phyloP scores from a whole-genome alignment of 2,888 invertebrate genomes.

The Himalopsyche japonica region DNA sequence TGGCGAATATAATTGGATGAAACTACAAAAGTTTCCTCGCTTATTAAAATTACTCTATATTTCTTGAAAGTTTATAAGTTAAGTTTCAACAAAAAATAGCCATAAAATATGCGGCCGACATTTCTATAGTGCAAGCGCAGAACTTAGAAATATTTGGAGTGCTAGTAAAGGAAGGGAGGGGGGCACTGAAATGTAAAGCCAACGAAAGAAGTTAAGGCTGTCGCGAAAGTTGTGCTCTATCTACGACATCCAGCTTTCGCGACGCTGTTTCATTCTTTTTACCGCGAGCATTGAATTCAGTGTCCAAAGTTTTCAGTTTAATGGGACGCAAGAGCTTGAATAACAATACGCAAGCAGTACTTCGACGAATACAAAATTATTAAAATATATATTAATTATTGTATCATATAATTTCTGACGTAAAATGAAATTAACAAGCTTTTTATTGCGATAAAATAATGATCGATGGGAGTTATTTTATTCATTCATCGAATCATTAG shows the following conservation, averaged over 20 bases:
- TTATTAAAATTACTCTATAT: not conserved
- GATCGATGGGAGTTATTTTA: no score
- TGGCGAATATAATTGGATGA: no score
- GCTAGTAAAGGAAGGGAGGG: not conserved
- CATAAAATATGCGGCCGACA: not conserved
- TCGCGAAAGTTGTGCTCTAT: not conserved
- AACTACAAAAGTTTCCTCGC: not conserved
- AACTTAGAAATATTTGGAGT: not conserved
- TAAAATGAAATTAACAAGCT: no score
- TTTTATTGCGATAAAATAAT: no score
- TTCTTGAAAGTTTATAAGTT: not conserved
- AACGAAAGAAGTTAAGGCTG: not conserved
- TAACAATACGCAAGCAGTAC: no score
- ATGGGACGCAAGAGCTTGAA: not conserved
- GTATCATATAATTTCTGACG: no score
- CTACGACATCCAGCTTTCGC: not conserved
- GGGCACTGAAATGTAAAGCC: not conserved
- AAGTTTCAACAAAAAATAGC: not conserved
- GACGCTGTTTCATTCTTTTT: not conserved
- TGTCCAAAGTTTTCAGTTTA: not conserved
- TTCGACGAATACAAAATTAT: no score
- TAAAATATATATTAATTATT: no score
- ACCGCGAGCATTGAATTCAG: not conserved
- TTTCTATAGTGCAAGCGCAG: not conserved
- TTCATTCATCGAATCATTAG: no score